phyloP scores from a whole-genome alignment of 1,140 invertebrate species.

The Brachionus koreanus region DNA sequence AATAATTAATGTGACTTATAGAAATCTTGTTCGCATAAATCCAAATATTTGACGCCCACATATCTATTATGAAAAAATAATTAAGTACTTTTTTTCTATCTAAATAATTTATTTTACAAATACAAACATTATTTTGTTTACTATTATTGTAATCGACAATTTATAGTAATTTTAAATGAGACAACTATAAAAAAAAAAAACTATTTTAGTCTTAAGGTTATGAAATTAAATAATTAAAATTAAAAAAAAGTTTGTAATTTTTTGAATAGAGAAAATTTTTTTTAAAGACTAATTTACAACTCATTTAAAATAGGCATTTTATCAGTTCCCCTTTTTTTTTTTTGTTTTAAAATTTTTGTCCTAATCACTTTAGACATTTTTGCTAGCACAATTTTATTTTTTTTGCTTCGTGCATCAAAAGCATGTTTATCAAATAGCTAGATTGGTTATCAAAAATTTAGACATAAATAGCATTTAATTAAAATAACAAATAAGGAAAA shows the following conservation, averaged over 20 bases:
- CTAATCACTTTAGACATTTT: background rate
- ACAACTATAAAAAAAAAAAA: background rate
- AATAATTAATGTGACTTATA: background rate
- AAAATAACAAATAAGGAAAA: background rate
- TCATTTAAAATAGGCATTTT: conserved; percentile 1
- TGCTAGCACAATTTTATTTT: background rate
- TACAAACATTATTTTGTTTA: background rate
- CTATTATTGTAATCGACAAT: conserved; percentile 2
- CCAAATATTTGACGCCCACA: background rate
- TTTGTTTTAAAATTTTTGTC: background rate
- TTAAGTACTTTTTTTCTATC: background rate
- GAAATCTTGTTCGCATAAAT: background rate
- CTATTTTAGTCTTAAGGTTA: background rate
- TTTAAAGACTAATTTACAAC: background rate
- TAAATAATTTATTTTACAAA: background rate
- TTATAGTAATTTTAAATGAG: background rate
- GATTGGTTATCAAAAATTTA: background rate
- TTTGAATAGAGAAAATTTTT: conserved; percentile 7
- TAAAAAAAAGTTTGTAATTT: background rate
- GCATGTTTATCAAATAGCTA: no score
- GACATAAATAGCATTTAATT: background rate
- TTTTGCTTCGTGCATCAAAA: no score
- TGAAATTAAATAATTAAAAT: conserved; percentile 32
- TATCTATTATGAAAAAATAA: background rate
- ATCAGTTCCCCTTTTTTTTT: conserved; percentile 2